Evolutionary conservation across 2,888 invertebrate genomes (phyloP).

Genomic region (Polymixis flavicincta): DNA sequence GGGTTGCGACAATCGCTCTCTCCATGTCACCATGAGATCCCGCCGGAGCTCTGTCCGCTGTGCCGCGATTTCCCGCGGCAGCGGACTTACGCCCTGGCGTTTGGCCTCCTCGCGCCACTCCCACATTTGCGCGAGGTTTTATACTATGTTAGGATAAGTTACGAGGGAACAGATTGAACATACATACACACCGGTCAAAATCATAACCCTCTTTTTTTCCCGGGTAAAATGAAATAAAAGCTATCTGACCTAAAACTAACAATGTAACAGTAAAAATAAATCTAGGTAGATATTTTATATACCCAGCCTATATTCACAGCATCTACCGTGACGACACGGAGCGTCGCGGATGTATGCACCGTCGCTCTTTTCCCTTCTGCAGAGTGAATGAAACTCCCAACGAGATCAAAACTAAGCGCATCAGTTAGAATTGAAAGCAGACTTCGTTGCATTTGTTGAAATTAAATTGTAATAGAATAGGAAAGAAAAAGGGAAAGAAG

Average conservation of each 20-base stretch:
- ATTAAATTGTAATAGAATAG: background rate
- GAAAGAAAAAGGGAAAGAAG: no score
- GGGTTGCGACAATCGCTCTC: no score
- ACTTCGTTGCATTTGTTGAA: background rate
- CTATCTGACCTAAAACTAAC: background rate
- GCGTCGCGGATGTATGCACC: constrained; percentile 52
- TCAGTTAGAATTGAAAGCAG: constrained; percentile 9
- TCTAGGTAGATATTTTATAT: constrained; percentile 31
- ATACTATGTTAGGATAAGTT: no score
- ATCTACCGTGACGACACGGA: constrained; percentile 42
- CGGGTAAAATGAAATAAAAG: background rate
- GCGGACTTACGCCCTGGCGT: no score
- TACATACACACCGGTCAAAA: no score
- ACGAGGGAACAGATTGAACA: no score
- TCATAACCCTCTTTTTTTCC: no score
- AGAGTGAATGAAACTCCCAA: constrained; percentile 38
- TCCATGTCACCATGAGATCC: no score
- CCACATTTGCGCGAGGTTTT: no score
- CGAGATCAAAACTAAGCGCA: constrained; percentile 37
- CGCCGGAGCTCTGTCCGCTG: no score
- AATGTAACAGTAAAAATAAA: background rate
- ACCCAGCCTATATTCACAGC: constrained; percentile 13
- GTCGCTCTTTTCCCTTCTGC: constrained; percentile 47
- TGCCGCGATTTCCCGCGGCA: no score
- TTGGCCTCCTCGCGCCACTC: no score